phyloP scores from a whole-genome alignment of 1,140 invertebrate species.

The Tetragonula clypearis region DNA sequence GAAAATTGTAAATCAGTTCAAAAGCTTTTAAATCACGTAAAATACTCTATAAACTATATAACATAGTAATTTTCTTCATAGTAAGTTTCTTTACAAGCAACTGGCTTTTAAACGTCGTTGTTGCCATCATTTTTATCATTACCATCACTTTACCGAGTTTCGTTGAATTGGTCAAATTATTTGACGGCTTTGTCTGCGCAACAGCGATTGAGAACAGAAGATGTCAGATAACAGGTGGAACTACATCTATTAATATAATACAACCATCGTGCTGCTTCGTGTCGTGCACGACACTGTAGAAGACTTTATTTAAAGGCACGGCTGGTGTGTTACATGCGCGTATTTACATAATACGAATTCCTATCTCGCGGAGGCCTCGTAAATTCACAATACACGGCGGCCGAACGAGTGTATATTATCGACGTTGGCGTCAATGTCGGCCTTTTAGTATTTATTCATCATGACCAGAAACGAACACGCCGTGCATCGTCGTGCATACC shows the following conservation, averaged over 20 bases:
- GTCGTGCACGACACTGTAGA: slow-evolving; percentile 37
- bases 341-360: slow-evolving; percentile 54
- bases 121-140: background rate
- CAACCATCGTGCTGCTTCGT: background rate
- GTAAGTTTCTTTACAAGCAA: background rate
- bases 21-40: background rate
- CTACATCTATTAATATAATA: slow-evolving; percentile 47
- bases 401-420: slow-evolving; percentile 6
- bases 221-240: slow-evolving; percentile 48
- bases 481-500: no score
- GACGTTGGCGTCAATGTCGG: slow-evolving; percentile 32
- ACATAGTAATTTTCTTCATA: background rate
- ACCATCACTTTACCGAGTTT: background rate
- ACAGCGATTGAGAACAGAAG: background rate
- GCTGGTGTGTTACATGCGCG: slow-evolving; percentile 30
- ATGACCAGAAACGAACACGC: background rate
- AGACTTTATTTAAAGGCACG: slow-evolving; percentile 57
- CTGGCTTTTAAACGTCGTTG: background rate
- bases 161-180: background rate
- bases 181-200: background rate
- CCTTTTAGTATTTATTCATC: slow-evolving; percentile 35
- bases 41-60: background rate
- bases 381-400: slow-evolving; percentile 8
- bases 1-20: background rate
- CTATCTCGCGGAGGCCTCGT: slow-evolving; percentile 16